A percentile compares a stretch with the other conserved stretches of the same genome.
Evolutionary conservation across 2,888 invertebrate species (phyloP).

Genomic region (Phrixothrix hirtus): DNA sequence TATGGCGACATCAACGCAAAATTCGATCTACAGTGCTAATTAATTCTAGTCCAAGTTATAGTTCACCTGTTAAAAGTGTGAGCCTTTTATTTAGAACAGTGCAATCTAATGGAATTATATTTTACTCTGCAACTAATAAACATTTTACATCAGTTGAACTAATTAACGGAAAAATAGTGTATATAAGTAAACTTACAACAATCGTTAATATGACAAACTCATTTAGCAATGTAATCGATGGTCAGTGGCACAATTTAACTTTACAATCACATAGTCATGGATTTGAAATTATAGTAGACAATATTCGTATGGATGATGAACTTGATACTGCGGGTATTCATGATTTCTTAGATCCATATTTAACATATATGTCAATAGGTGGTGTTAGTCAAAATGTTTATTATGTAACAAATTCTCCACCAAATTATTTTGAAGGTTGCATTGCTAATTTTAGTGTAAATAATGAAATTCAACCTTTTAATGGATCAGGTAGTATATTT

Average conservation of each 20-base stretch:
- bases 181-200: conserved; percentile 77
- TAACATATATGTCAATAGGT: conserved; percentile 80
- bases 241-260: conserved; percentile 87
- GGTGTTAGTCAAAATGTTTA: conserved; percentile 70
- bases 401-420: conserved; percentile 58
- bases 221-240: conserved; percentile 71
- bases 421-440: conserved; percentile 83
- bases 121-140: conserved; percentile 85
- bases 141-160: conserved; percentile 84
- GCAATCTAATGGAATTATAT: conserved; percentile 76
- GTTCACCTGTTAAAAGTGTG: conserved; percentile 69
- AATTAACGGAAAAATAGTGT: conserved; percentile 73
- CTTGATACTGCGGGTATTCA: conserved; percentile 85
- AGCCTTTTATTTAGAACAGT: conserved; percentile 82
- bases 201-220: conserved; percentile 81
- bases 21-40: conserved; percentile 28
- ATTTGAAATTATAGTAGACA: conserved; percentile 74
- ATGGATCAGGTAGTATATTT: conserved; percentile 83
- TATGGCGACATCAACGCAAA: conserved; percentile 62
- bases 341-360: conserved; percentile 88
- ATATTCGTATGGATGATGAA: conserved; percentile 76
- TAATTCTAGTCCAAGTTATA: conserved; percentile 30
- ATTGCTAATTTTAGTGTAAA: conserved; percentile 87
- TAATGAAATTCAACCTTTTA: conserved; percentile 86
- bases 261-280: conserved; percentile 72